Evolutionary conservation across 64 coral and sea anemone genomes (phyloP).

Genomic region (Stichodactyla helianthus): DNA sequence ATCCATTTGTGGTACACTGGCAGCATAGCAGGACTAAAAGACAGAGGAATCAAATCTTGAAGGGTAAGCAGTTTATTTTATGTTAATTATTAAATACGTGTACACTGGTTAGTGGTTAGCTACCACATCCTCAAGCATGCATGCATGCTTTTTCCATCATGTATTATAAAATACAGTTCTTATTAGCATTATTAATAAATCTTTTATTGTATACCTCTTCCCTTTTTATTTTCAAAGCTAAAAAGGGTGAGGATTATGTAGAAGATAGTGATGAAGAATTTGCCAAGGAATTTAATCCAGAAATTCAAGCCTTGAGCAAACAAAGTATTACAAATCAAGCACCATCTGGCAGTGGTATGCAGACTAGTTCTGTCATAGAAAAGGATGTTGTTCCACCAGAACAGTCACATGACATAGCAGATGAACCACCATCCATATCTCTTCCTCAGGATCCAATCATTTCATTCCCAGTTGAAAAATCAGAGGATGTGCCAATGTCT

Average conservation of each 20-base stretch:
- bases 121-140: background rate
- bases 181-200: no score
- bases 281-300: slow-evolving; percentile 50
- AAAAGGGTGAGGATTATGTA: slow-evolving; percentile 30
- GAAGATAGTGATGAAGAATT: slow-evolving; percentile 88
- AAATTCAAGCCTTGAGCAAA: background rate
- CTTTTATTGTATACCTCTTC: background rate
- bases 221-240: slow-evolving; percentile 11
- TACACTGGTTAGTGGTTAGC: background rate
- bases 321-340: background rate
- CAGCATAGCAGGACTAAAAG: slow-evolving; percentile 75
- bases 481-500: background rate
- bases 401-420: background rate
- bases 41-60: slow-evolving; percentile 35
- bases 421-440: background rate
- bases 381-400: background rate
- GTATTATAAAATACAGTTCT: background rate
- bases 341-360: background rate
- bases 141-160: background rate
- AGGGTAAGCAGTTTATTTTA: slow-evolving; percentile 23
- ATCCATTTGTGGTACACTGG: slow-evolving; percentile 85
- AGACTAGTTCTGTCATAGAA: background rate
- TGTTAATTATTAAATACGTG: no score
- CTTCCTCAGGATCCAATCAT: background rate
- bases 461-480: background rate